phyloP scores from a whole-genome alignment of 1,140 invertebrate species.

The Euborellia annulipes region DNA sequence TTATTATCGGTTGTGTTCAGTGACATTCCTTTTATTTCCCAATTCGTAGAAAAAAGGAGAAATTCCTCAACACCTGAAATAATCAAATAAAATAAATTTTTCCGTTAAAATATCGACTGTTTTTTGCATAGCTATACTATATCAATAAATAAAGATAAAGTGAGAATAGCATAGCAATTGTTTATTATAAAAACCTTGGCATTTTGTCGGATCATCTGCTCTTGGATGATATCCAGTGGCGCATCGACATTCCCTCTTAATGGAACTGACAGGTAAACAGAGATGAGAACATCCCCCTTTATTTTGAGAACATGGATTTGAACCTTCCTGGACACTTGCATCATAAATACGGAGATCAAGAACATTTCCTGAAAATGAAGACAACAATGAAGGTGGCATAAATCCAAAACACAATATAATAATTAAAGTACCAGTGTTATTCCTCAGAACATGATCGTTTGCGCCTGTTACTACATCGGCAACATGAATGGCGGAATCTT shows the following conservation, averaged over 20 bases:
- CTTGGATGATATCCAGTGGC: constrained; percentile 51
- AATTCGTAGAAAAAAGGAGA: constrained; percentile 57
- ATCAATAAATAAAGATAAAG: background rate
- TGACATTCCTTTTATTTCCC: constrained; percentile 53
- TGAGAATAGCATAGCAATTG: background rate
- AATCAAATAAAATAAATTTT: constrained; percentile 4
- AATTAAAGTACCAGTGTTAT: constrained; percentile 36
- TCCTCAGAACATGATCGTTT: constrained; percentile 29
- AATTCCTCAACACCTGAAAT: constrained; percentile 40
- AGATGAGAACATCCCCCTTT: constrained; percentile 57
- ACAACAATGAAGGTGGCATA: constrained; percentile 5
- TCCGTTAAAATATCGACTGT: no score
- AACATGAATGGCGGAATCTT: constrained; percentile 36
- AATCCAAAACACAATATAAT: background rate
- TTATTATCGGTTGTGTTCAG: constrained; percentile 30
- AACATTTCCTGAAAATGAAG: constrained; percentile 32
- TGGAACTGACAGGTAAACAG: constrained; percentile 48
- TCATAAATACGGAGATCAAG: constrained; percentile 55
- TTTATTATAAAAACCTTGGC: constrained; percentile 25
- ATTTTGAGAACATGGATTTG: constrained; percentile 35
- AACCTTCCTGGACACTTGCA: constrained; percentile 35
- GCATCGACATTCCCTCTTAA: constrained; percentile 48
- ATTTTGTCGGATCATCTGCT: constrained; percentile 31
- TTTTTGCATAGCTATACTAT: no score
- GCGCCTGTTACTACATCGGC: constrained; percentile 33